Evolutionary conservation across 2,888 invertebrate genomes (phyloP).

Genomic region (Watsonalla cultraria): DNA sequence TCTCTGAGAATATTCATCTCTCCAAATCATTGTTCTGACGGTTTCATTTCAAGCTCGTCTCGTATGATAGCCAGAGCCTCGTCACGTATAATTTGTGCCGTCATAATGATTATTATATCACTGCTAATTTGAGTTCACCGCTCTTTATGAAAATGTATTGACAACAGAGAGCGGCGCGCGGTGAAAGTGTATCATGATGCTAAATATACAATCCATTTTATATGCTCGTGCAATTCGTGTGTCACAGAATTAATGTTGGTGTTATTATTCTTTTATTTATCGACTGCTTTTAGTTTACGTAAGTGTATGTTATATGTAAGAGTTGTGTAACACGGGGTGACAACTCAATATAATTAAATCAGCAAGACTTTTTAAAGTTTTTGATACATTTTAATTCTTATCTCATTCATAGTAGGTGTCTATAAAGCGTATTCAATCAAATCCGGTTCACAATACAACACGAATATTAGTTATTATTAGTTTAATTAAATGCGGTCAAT

Average conservation of each 20-base stretch:
- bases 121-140: conserved; percentile 12
- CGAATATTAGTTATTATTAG: too few species aligned
- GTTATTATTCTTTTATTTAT: neutral
- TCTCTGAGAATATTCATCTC: too few species aligned
- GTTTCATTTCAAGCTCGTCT: too few species aligned
- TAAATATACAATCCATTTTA: neutral
- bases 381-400: too few species aligned
- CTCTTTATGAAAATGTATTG: conserved; percentile 10
- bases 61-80: too few species aligned
- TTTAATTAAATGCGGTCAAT: too few species aligned
- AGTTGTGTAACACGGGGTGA: neutral
- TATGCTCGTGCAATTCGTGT: neutral
- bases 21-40: too few species aligned
- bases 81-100: neutral
- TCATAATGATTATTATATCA: neutral
- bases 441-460: too few species aligned
- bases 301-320: neutral
- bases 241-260: neutral
- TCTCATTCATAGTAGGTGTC: too few species aligned
- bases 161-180: conserved; percentile 9
- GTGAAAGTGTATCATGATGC: neutral
- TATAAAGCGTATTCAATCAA: too few species aligned
- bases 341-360: too few species aligned
- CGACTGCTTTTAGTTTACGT: neutral
- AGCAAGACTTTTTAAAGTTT: too few species aligned